Percentiles rank a stretch among this genome's conserved stretches.
Evolutionary conservation across 1,140 invertebrate species (phyloP).

Genomic region (Polypedilum vanderplanki): DNA sequence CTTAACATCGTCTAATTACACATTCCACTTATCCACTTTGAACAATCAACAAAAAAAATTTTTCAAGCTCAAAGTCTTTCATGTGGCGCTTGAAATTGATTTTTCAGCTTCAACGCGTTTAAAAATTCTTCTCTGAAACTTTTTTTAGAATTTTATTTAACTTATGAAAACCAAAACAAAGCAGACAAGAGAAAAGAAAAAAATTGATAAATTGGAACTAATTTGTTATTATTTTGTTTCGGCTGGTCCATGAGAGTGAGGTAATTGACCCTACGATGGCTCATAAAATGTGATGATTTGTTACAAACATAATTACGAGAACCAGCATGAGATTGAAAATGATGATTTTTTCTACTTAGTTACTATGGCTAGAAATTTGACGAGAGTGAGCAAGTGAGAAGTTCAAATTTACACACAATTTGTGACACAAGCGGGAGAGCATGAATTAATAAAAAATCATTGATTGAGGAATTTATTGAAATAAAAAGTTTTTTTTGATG

Average conservation of each 20-base stretch:
- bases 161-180: neutral
- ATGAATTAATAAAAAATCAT: neutral
- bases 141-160: neutral
- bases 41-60: too few species aligned
- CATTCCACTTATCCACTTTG: too few species aligned
- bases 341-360: neutral
- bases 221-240: conserved; percentile 13
- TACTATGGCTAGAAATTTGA: neutral
- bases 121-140: neutral
- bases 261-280: conserved; percentile 6
- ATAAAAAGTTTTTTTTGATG: too few species aligned
- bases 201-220: conserved; percentile 13
- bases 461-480: too few species aligned
- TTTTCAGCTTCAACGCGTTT: neutral
- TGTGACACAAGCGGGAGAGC: neutral
- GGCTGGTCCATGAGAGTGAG: neutral
- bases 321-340: neutral
- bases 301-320: conserved; percentile 19
- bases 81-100: conserved; percentile 16
- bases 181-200: neutral
- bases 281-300: conserved; percentile 13
- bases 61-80: neutral
- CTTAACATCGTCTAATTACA: too few species aligned
- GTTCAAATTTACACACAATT: neutral
- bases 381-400: neutral